Base-by-base conservation (phyloP, 2,113 vertebrate species). In the Scomber scombrus region DNA sequence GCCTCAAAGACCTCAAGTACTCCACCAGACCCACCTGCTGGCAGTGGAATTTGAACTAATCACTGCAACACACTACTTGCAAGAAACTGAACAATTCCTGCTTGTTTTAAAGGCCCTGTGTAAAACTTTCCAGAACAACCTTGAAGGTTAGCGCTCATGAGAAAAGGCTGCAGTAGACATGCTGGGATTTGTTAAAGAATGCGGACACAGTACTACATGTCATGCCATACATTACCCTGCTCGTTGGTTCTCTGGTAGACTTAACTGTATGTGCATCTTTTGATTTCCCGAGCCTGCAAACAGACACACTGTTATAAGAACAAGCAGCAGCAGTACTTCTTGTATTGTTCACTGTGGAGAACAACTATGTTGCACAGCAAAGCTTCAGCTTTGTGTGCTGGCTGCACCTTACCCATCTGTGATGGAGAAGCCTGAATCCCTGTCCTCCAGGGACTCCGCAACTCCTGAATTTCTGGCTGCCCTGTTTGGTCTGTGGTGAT, bases 381-480 rank as follows among this genome's bases (percentile, higher is more conserved):
- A 12, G 7, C 29, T 46, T 51, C 4, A 62, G 26, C 6, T 65
- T 31, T 8, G 40, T 31, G 50, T 58, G 13, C 29, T 16, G 14
- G n/a, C 19, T 62, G 18, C 54, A 26, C 58, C 55, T 86, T 92
- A 92, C 47, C 90, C 73, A 34, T 85, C 87, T 51, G 79, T 82
- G 50, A 83, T 64, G 26, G 82, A 84, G 77, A 87, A 80, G 69
- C 91, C 90, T 80, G 84, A 84, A 31, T 93, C 91, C 83, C 85
- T 83, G 21, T 93, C 94, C 68, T 93, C 93, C 67, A 92, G 56
- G 11, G 85, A 92, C 87, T 92, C 85, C 19, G 81, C 82, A 15
- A 92, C 86, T 74, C 91, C 91, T 71, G 94, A 91, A 88, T 94
- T 88, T 82, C 84, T 87, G 71, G 84, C 66, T 0, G 45, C 81